Conservation (phyloP, 1,140 invertebrate genomes). For the Zaprionus ornatus region DNA sequence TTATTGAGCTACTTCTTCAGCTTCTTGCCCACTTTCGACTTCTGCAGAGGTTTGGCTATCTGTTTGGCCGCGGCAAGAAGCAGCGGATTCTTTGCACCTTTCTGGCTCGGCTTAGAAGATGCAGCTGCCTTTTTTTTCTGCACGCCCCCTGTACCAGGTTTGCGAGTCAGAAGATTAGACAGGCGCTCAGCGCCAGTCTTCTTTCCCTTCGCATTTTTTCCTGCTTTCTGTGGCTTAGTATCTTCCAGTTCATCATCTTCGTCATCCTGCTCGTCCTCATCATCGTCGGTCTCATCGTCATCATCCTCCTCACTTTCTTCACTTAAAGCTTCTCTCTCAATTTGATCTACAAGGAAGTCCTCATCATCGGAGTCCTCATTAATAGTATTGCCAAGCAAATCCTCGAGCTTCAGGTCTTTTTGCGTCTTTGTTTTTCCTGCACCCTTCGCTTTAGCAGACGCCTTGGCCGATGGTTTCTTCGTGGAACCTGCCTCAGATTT, state of each 20-base stretch:
- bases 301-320: conserved; percentile 33
- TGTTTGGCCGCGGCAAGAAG: conserved; percentile 67
- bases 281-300: conserved; percentile 37
- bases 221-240: conserved; percentile 10
- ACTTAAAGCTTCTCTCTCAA: conserved; percentile 30
- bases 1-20: conserved; percentile 60
- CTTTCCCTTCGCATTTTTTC: conserved; percentile 46
- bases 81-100: conserved; percentile 39
- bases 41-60: conserved; percentile 57
- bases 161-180: conserved; percentile 62
- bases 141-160: conserved; percentile 61
- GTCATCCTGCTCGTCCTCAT: conserved; percentile 41
- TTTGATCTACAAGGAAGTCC: conserved; percentile 57
- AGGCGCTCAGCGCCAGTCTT: conserved; percentile 37
- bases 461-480: conserved; percentile 31
- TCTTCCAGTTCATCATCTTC: conserved; percentile 37
- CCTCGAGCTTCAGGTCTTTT: conserved; percentile 63
- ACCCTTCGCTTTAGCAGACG: conserved; percentile 9
- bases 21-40: conserved; percentile 52
- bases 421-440: conserved; percentile 25
- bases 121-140: conserved; percentile 58
- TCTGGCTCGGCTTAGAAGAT: conserved; percentile 30
- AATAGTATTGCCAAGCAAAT: conserved; percentile 73
- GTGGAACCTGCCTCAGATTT: conserved; percentile 32
- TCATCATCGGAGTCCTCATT: conserved; percentile 79